A percentile compares a stretch with the other conserved stretches of the same genome.
Evolutionary conservation across 2,113 vertebrate genomes (phyloP).

Genomic region (Proteles cristata): DNA sequence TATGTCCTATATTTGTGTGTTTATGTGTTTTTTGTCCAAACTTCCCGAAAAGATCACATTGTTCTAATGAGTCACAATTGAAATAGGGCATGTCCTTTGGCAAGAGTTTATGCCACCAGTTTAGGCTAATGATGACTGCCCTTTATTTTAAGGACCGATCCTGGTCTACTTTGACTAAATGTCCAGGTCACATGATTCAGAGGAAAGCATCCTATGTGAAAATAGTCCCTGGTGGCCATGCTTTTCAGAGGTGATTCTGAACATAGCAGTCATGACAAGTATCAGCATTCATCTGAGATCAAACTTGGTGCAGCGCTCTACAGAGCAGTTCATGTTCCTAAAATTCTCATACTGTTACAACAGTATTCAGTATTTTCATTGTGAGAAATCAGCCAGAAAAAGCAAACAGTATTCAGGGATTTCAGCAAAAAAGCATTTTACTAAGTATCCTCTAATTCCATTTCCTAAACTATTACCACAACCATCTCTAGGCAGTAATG

Average conservation of each 20-base stretch:
- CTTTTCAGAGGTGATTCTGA: background rate
- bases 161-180: background rate
- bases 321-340: background rate
- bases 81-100: background rate
- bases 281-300: background rate
- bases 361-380: background rate
- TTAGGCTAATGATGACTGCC: background rate
- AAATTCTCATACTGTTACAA: background rate
- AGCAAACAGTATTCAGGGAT: background rate
- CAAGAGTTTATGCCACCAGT: background rate
- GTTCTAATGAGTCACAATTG: background rate
- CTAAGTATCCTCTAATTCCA: background rate
- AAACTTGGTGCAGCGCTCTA: background rate
- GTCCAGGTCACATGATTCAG: background rate
- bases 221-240: background rate
- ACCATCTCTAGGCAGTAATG: background rate
- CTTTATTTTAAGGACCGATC: background rate
- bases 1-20: background rate
- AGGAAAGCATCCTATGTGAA: background rate
- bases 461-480: background rate
- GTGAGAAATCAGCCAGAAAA: background rate
- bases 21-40: background rate
- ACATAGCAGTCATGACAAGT: accelerated
- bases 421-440: background rate
- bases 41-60: background rate